Conservation (phyloP, 2,797 vertebrate genomes). For the Prunella strophiata region DNA sequence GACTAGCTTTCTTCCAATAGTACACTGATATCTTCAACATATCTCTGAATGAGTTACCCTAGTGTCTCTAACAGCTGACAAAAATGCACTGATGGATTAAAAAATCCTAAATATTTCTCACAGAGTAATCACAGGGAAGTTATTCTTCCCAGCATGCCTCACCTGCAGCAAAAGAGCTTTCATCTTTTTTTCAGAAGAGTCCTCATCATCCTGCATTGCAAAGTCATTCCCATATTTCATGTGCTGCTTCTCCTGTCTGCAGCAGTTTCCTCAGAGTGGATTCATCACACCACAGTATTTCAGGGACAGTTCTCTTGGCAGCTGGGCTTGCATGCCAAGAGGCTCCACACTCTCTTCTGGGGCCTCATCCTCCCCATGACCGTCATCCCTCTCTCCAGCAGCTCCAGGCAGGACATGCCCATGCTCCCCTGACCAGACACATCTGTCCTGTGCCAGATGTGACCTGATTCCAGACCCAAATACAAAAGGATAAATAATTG, state of each 20-base stretch:
- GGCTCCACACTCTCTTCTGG: neutral
- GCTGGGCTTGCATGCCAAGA: neutral
- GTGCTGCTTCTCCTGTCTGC: neutral
- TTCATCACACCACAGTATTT: neutral
- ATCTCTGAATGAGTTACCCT: neutral
- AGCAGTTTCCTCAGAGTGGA: neutral
- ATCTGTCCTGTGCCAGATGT: neutral
- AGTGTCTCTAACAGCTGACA: neutral
- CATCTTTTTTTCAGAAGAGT: neutral
- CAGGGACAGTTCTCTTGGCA: neutral
- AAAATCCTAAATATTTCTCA: neutral
- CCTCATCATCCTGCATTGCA: neutral
- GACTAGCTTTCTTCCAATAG: neutral
- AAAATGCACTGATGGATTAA: neutral
- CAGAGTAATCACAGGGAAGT: neutral
- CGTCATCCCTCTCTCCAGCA: neutral
- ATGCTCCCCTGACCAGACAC: rapidly evolving
- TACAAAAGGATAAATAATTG: rapidly evolving
- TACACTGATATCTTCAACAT: neutral
- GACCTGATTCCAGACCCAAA: rapidly evolving
- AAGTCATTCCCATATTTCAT: neutral
- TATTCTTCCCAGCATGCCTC: neutral
- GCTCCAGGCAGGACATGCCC: neutral
- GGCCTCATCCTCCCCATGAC: rapidly evolving
- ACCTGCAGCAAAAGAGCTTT: neutral